Conservation (phyloP, 2,113 vertebrate species). For the Albula goreensis region DNA sequence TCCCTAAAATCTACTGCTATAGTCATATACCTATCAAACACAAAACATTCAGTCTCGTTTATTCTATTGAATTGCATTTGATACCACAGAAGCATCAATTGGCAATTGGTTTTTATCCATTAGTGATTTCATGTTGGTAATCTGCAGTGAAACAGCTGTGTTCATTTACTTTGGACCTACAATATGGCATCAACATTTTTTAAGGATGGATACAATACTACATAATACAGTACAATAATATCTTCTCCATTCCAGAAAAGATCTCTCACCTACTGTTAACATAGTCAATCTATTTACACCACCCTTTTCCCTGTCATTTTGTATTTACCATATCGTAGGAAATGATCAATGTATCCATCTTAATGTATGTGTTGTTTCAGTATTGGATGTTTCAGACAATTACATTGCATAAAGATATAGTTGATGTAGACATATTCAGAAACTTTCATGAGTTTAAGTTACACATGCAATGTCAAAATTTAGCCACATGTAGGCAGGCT, state of each 20-base stretch:
- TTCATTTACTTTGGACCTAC: neutral
- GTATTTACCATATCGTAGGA: neutral
- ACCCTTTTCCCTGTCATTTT: too few relatives aligned
- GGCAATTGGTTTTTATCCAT: too few relatives aligned
- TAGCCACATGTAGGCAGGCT: constrained; percentile 40
- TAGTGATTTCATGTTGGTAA: too few relatives aligned
- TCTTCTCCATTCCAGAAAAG: too few relatives aligned
- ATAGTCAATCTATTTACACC: too few relatives aligned
- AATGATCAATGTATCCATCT: neutral
- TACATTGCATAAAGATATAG: neutral
- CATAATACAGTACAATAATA: too few relatives aligned
- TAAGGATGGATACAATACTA: neutral
- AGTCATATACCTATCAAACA: neutral
- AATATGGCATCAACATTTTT: neutral
- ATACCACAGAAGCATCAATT: neutral
- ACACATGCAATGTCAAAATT: neutral
- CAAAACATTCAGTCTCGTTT: neutral
- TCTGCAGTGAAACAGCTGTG: too few relatives aligned
- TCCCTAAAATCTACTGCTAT: neutral
- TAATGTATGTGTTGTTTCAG: neutral
- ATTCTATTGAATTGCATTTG: neutral
- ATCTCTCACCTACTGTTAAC: too few relatives aligned
- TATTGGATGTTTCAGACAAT: neutral
- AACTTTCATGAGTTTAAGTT: neutral
- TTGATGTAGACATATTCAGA: neutral